Evolutionary conservation across 2,113 vertebrate species (phyloP).

Genomic region (Peromyscus californicus): DNA sequence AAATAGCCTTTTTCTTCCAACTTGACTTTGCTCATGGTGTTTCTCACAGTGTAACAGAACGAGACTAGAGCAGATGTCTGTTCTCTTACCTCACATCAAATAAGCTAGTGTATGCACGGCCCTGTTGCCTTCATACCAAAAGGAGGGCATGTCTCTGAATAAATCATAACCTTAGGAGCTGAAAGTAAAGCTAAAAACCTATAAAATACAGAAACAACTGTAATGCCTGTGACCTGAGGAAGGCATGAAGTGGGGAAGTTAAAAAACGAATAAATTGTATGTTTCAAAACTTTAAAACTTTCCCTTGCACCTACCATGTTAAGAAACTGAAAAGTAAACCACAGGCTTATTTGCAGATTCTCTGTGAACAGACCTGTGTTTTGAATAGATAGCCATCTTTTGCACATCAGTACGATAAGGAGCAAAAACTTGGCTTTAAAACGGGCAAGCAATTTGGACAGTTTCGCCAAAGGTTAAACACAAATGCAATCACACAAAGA

Average conservation of each 20-base stretch:
- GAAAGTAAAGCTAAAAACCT: neutral
- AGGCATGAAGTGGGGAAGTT: neutral
- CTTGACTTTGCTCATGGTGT: neutral
- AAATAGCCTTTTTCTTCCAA: neutral
- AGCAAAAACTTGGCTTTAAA: neutral
- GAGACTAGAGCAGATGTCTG: neutral
- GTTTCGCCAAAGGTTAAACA: neutral
- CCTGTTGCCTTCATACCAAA: neutral
- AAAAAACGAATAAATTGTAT: neutral
- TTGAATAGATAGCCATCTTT: neutral
- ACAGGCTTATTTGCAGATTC: neutral
- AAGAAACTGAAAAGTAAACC: neutral
- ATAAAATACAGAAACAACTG: neutral
- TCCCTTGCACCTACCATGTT: neutral
- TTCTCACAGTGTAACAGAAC: neutral
- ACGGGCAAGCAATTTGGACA: neutral
- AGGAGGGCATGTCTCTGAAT: neutral
- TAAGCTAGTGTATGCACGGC: neutral
- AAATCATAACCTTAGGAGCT: neutral
- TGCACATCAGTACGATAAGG: neutral
- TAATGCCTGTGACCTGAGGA: neutral
- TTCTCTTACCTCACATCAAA: neutral
- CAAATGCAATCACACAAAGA: neutral
- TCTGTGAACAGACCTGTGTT: neutral
- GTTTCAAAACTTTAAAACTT: neutral